phyloP scores from a whole-genome alignment of 2,888 invertebrate genomes.

The Mythimna pallens region DNA sequence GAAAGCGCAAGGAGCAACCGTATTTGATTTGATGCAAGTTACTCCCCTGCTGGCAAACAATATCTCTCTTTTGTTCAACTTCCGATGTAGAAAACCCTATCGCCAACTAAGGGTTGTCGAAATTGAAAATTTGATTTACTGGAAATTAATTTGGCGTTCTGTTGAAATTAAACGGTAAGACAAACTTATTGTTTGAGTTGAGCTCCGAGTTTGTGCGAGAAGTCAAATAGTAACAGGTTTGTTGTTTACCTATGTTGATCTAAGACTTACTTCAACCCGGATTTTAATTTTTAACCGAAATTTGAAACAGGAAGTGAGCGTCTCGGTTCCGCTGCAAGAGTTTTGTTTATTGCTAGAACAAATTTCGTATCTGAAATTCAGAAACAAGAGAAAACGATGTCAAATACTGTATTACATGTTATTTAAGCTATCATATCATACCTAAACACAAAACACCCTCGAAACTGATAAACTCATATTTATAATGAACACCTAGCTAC shows the following conservation, averaged over 20 bases:
- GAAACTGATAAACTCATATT: not conserved
- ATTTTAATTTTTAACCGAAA: not conserved
- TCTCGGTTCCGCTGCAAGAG: not conserved
- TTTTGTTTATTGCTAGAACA: not conserved
- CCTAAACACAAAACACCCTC: not conserved
- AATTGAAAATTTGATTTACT: slow-evolving; percentile 25
- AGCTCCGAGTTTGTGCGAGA: slow-evolving; percentile 18
- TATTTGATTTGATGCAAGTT: slow-evolving; percentile 2
- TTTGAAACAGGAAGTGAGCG: not conserved
- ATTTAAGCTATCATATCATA: not conserved
- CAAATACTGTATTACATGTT: no score
- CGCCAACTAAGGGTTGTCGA: slow-evolving; percentile 10
- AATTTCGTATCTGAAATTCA: not conserved
- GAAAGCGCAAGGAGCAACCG: not conserved
- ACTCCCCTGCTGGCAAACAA: not conserved
- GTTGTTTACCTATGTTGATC: slow-evolving; percentile 9
- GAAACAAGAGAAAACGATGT: not conserved
- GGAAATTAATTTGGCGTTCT: slow-evolving; percentile 38
- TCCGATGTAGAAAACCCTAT: slow-evolving; percentile 10
- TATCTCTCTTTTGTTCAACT: not conserved
- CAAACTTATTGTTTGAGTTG: slow-evolving; percentile 41
- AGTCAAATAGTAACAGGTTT: slow-evolving; percentile 31
- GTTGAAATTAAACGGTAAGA: slow-evolving; percentile 31
- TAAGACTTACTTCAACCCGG: not conserved
- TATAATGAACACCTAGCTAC: not conserved